Conservation (phyloP, 1,140 invertebrate species). For the Megalonaias nervosa region DNA sequence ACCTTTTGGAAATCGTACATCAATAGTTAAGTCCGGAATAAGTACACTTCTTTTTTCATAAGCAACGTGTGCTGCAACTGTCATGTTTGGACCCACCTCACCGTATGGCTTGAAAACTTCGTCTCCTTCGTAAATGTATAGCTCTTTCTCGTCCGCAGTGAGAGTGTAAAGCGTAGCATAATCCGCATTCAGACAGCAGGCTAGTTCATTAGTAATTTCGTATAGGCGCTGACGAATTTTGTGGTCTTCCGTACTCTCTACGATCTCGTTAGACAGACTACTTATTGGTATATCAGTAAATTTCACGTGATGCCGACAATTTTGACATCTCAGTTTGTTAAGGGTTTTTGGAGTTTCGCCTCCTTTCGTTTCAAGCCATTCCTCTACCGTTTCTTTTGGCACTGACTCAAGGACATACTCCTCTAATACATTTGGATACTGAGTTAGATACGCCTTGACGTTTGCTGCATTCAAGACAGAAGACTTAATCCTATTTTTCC, state of each 20-base stretch:
- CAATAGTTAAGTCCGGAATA: slow-evolving; percentile 38
- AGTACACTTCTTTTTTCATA: slow-evolving; percentile 34
- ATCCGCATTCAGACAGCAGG: slow-evolving; percentile 29
- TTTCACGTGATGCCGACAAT: not conserved
- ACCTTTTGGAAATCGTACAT: slow-evolving; percentile 52
- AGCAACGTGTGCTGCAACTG: slow-evolving; percentile 52
- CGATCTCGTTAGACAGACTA: slow-evolving; percentile 21
- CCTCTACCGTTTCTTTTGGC: slow-evolving; percentile 19
- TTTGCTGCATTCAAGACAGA: slow-evolving; percentile 8
- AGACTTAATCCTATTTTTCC: not conserved
- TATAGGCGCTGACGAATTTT: slow-evolving; percentile 25
- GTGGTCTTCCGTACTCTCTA: slow-evolving; percentile 15
- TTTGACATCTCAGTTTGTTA: not conserved
- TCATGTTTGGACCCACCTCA: slow-evolving; percentile 42
- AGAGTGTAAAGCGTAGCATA: slow-evolving; percentile 33
- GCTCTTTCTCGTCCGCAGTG: slow-evolving; percentile 28
- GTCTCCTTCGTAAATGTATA: slow-evolving; percentile 17
- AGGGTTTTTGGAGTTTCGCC: not conserved
- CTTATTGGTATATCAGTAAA: slow-evolving; percentile 21
- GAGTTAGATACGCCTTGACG: slow-evolving; percentile 27
- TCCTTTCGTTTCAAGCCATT: slow-evolving; percentile 28
- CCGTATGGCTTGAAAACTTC: slow-evolving; percentile 19
- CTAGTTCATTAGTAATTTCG: slow-evolving; percentile 30
- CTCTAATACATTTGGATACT: slow-evolving; percentile 44
- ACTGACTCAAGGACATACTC: slow-evolving; percentile 34